Conservation (phyloP, 2,797 vertebrate genomes). For the Eremophila alpestris region DNA sequence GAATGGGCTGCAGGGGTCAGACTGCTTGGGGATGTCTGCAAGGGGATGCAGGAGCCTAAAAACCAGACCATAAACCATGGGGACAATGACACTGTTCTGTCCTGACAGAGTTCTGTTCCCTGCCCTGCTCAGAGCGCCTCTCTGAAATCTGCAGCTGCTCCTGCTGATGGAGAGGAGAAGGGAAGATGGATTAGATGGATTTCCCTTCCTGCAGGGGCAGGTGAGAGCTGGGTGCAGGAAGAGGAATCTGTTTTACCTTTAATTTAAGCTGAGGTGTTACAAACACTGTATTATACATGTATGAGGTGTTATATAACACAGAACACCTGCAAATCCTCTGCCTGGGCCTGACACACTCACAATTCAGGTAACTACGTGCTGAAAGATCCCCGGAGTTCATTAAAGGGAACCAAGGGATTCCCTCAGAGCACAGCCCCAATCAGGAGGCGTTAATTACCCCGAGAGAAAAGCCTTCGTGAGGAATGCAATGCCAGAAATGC, state of each 20-base stretch:
- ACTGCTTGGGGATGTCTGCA: neutral
- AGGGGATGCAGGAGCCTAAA: neutral
- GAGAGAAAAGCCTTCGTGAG: neutral
- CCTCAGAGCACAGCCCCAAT: neutral
- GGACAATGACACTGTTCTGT: neutral
- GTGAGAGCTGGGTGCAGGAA: neutral
- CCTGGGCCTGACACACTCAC: neutral
- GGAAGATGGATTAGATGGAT: neutral
- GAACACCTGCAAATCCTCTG: neutral
- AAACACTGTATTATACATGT: too few relatives aligned
- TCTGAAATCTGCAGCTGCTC: neutral
- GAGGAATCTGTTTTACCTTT: neutral
- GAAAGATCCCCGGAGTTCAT: neutral
- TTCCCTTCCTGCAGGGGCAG: neutral
- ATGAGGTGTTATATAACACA: too few relatives aligned
- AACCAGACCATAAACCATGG: neutral
- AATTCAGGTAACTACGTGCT: accelerated
- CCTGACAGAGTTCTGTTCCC: neutral
- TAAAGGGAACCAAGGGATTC: neutral
- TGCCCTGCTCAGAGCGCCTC: neutral
- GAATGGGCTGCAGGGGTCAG: neutral
- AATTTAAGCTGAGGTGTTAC: neutral
- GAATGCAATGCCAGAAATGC: constrained; percentile 31
- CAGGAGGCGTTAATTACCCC: accelerated
- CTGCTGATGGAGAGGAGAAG: neutral